Conservation (phyloP, 1,140 invertebrate species). For the Cotesia chilonis region DNA sequence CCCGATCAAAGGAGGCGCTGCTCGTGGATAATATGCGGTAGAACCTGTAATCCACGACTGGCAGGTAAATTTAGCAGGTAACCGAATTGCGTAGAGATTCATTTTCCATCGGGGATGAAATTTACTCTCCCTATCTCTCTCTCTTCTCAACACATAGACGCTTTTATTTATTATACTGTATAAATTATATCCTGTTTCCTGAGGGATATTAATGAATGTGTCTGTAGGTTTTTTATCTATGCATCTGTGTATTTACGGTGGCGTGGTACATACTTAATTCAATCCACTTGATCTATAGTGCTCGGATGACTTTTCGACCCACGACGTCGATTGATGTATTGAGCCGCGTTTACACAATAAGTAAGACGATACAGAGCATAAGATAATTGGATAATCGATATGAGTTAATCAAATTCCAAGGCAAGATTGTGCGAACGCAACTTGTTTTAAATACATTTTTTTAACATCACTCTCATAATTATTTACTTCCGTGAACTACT, state of each 20-base stretch:
- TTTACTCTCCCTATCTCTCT: background rate
- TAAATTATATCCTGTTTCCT: background rate
- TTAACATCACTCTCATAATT: no score
- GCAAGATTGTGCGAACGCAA: conserved; percentile 7
- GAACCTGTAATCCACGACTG: conserved; percentile 28
- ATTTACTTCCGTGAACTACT: background rate
- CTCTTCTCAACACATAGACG: background rate
- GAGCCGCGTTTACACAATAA: conserved; percentile 12
- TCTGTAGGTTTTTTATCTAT: no score
- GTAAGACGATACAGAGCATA: conserved; percentile 16
- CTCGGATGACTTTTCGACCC: conserved; percentile 3
- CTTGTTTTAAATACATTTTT: background rate
- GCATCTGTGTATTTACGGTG: background rate
- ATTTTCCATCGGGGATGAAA: background rate
- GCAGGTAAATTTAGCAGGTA: conserved; percentile 35
- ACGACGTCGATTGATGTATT: conserved; percentile 21
- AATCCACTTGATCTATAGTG: conserved; percentile 3
- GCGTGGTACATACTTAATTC: conserved; percentile 3
- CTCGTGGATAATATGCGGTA: conserved; percentile 33
- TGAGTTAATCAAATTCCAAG: conserved; percentile 22
- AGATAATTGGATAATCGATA: conserved; percentile 33
- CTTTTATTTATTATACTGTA: conserved; percentile 4
- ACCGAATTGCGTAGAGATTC: background rate
- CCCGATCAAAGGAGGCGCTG: conserved; percentile 29
- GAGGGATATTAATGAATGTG: no score